Base-by-base conservation (phyloP, 1,140 invertebrate genomes). In the Drosophila orosa region DNA sequence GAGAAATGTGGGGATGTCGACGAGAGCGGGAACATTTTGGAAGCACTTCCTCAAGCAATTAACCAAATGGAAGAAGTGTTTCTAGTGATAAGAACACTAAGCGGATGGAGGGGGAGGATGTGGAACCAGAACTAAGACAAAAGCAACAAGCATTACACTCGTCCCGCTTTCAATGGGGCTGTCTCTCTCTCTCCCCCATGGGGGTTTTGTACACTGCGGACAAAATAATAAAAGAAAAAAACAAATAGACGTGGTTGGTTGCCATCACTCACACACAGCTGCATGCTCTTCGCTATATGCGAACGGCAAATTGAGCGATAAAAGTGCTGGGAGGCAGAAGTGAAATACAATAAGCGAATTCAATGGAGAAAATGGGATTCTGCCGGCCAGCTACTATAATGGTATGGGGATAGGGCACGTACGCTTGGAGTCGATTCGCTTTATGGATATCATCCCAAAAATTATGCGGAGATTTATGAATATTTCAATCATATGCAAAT, bases 21-120 rank as follows among this genome's bases (percentile, higher is more conserved):
- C 17, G 12, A 15, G 19, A 17, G 19, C 19, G 33, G 39, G 37
- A 44, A 5, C n/a, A 17, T 31, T 56, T 71, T 40, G 17, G 47
- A 40, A 69, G 59, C 58, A 90, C 75, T 87, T 89, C 84, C 83
- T 84, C 52, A 74, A 79, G 76, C 66, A 89, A 89, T 89, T 89
- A 90, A 69, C 72, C 71, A 80, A 87, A 80, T 79, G 81, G 62
- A 58, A 48, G 61, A 77, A 69, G 55, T 76, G 75, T 63, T 45
- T 54, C 27, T 0, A 54, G 50, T 60, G 75, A 80, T 84, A 89
- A 89, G 52, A 68, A 12, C 24, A 45, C 25, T 7, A 29, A 13
- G 31, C 47, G 45, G 17, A n/a, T 19, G 17, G 17, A 24, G 42
- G 44, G 39, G 10, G 22, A 1, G n/a, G 7, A 57, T 37, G 47